These are phyloP conservation scores for Drosophila sulfurigaster DNA, from an alignment of 1,140 invertebrate genomes.

Conservation along the genomic window DNA sequence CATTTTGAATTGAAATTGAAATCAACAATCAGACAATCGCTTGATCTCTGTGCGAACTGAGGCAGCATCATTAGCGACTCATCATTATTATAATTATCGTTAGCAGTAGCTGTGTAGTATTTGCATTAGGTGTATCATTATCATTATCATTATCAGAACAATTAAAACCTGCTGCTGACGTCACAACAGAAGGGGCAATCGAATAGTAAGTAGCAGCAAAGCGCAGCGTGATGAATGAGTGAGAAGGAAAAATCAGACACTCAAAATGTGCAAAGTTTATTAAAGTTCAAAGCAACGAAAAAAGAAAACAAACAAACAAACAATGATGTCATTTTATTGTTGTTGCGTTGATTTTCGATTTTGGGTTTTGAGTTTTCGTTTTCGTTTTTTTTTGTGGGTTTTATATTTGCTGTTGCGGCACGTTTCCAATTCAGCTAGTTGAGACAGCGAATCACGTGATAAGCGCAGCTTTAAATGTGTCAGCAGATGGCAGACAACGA, in stretches of 20 bases:
- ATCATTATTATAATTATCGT: slow-evolving; percentile 7
- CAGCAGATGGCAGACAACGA: slow-evolving; percentile 7
- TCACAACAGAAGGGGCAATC: slow-evolving; percentile 23
- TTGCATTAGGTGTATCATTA: slow-evolving; percentile 23
- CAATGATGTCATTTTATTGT: slow-evolving; percentile 70
- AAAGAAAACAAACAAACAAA: slow-evolving; percentile 39
- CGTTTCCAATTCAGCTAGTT: slow-evolving; percentile 21
- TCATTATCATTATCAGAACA: slow-evolving; percentile 31
- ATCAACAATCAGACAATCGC: neutral
- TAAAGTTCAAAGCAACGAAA: slow-evolving; percentile 61
- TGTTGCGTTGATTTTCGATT: slow-evolving; percentile 35
- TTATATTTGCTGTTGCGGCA: slow-evolving; percentile 41
- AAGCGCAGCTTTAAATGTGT: slow-evolving; percentile 37
- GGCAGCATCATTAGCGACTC: slow-evolving; percentile 18
- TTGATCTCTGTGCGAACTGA: slow-evolving; percentile 12
- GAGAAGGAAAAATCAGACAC: slow-evolving; percentile 29
- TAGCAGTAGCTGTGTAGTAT: neutral
- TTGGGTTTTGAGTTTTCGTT: slow-evolving; percentile 34
- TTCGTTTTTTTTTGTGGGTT: slow-evolving; percentile 26
- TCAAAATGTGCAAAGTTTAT: slow-evolving; percentile 73
- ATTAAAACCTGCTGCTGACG: slow-evolving; percentile 41
- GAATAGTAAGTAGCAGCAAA: slow-evolving; percentile 18
- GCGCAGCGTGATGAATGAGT: slow-evolving; percentile 32
- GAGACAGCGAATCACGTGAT: slow-evolving; percentile 40
- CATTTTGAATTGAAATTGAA: neutral